phyloP scores from a whole-genome alignment of 2,888 invertebrate genomes.

The Alsophila aescularia region DNA sequence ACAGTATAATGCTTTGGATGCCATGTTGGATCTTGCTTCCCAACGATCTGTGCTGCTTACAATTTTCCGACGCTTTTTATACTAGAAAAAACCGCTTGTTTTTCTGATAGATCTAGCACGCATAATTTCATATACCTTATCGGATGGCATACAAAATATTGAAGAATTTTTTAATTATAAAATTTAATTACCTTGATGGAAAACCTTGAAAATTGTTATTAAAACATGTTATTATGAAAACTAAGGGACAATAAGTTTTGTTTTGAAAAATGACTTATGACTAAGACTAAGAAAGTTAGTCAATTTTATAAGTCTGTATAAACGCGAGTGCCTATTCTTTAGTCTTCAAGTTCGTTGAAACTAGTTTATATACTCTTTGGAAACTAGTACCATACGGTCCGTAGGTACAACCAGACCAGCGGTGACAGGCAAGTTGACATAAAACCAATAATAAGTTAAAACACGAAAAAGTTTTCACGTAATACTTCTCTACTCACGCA shows the following conservation, averaged over 20 bases:
- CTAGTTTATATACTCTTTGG: no score
- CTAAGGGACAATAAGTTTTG: no score
- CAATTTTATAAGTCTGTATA: no score
- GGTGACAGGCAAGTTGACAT: no score
- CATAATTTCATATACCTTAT: conserved; percentile 4
- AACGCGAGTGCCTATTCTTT: no score
- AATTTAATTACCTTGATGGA: neutral
- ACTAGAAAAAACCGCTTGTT: conserved; percentile 6
- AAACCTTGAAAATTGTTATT: neutral
- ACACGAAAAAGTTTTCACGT: no score
- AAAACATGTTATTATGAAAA: neutral
- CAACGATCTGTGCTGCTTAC: conserved; percentile 29
- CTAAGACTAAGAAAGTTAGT: no score
- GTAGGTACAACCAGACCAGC: no score
- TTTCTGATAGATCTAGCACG: neutral
- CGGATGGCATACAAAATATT: conserved; percentile 1
- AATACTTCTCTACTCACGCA: neutral
- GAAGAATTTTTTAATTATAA: neutral
- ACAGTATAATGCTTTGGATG: conserved; percentile 32
- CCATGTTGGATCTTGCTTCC: conserved; percentile 19
- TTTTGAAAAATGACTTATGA: no score
- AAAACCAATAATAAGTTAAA: no score
- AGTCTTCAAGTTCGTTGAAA: no score
- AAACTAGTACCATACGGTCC: no score
- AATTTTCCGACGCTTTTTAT: conserved; percentile 12